Evolutionary conservation across 2,888 invertebrate genomes (phyloP).

Genomic region (Cheilosia scutellata): DNA sequence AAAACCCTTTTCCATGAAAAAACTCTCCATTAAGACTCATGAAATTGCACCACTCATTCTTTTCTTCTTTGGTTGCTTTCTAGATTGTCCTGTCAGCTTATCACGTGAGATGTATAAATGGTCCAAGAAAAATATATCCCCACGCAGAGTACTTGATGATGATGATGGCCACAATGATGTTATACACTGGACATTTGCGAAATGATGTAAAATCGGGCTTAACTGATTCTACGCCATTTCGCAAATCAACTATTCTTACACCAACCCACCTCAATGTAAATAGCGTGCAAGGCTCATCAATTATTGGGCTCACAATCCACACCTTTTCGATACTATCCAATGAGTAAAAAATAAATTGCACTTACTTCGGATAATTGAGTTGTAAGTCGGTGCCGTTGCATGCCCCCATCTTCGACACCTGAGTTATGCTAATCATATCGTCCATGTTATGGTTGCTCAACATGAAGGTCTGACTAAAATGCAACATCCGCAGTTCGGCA

Average conservation of each 20-base stretch:
- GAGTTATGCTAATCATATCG: constrained; percentile 68
- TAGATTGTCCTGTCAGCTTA: too few species aligned
- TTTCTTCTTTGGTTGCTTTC: too few species aligned
- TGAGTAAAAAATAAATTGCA: constrained; percentile 34
- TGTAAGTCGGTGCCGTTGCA: constrained; percentile 46
- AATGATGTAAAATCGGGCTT: too few species aligned
- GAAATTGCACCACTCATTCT: too few species aligned
- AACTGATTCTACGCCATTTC: too few species aligned
- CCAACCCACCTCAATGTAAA: neutral
- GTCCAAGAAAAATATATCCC: too few species aligned
- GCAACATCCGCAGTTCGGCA: constrained; percentile 67
- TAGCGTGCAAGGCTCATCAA: constrained; percentile 57
- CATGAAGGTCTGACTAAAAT: constrained; percentile 73
- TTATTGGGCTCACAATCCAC: constrained; percentile 66
- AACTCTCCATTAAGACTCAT: too few species aligned
- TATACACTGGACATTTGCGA: too few species aligned
- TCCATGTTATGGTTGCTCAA: constrained; percentile 54
- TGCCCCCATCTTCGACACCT: constrained; percentile 68
- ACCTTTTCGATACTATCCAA: constrained; percentile 63
- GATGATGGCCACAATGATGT: too few species aligned
- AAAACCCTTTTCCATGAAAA: too few species aligned
- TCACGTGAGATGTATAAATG: too few species aligned
- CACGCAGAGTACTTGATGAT: too few species aligned
- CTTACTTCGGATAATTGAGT: constrained; percentile 65
- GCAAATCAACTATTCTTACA: neutral